Base-by-base conservation (phyloP, 2,888 invertebrate genomes). In the Dasysyrphus tricinctus region DNA sequence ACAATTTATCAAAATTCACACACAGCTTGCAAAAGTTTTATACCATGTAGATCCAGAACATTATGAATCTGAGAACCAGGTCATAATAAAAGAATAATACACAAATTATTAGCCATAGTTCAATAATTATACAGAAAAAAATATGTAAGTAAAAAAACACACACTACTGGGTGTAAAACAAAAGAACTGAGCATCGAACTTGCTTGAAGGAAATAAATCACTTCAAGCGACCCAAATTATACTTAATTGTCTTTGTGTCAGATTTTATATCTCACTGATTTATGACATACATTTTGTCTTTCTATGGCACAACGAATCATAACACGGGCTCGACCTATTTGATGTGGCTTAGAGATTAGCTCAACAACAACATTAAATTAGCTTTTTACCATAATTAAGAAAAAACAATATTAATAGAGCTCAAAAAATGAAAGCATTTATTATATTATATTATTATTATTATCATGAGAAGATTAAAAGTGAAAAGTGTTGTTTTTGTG, bases 111-210 rank as follows among this genome's bases (percentile, higher is more conserved):
- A 67, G 54, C 29, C 29, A 79, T 42, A 47, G 24, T 44, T 56
- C 54, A 74, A 51, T 70, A 56, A 70, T 32, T 47, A 56, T 5
- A 65, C 9, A 14, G 7, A 70, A 57, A 56, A 47, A 16, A 29
- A 37, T 12, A 49, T 24, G 7, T 32, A 32, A 3, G 5, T 4
- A 3, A 42, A 8, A 42, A 32, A 1, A 37, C 49, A 29, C 54
- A 44, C 12, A 39, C 5, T 59, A 39, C 39, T 29, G 32, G 16
- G 37, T 56, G 39, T 56, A 19, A 73, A 61, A 83, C 79, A 83
- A 79, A 82, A 78, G 82, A 82, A 61, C 51, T 79, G 83, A 73
- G 19, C 39, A 5, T 34, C 82, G 74, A 75, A 83, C 83, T 49
- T 56, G 61, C 29, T 42, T 12, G n/a, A 51, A 54, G 57, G 37